Conservation (phyloP, 2,888 invertebrate genomes). For the Stenoptilia bipunctidactyla region DNA sequence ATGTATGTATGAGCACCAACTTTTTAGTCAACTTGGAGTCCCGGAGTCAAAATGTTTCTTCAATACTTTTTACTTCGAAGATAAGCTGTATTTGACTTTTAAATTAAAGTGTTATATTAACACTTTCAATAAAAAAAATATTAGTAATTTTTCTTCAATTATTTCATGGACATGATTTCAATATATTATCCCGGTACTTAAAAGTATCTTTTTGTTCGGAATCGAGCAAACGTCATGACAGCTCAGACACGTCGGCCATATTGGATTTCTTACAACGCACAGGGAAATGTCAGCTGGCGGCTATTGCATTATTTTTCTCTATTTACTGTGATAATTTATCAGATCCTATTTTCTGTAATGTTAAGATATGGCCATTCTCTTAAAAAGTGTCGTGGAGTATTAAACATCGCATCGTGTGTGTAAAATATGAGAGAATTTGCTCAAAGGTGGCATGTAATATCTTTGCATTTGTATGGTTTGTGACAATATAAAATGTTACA, state of each 20-base stretch:
- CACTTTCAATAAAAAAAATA: too few relatives aligned
- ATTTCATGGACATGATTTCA: too few relatives aligned
- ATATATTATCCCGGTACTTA: too few relatives aligned
- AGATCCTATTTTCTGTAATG: too few relatives aligned
- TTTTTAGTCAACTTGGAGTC: too few relatives aligned
- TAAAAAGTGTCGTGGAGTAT: conserved; percentile 23
- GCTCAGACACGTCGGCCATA: conserved; percentile 55
- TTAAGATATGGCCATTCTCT: not conserved
- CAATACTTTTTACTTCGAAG: too few relatives aligned
- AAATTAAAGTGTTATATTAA: too few relatives aligned
- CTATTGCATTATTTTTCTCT: conserved; percentile 48
- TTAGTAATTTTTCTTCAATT: too few relatives aligned
- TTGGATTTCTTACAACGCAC: conserved; percentile 69
- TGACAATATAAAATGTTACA: conserved; percentile 57
- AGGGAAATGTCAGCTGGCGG: conserved; percentile 71
- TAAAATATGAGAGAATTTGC: conserved; percentile 56
- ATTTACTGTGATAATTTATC: conserved; percentile 30
- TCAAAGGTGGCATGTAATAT: conserved; percentile 63
- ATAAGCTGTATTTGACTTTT: too few relatives aligned
- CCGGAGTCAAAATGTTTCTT: too few relatives aligned
- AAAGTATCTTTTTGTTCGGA: conserved; percentile 25
- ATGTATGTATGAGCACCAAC: too few relatives aligned
- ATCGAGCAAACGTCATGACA: conserved; percentile 47
- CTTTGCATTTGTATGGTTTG: conserved; percentile 66
- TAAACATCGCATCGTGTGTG: conserved; percentile 27